Evolutionary conservation across 2,797 vertebrate species (phyloP).

Genomic region (Heliangelus exortis): DNA sequence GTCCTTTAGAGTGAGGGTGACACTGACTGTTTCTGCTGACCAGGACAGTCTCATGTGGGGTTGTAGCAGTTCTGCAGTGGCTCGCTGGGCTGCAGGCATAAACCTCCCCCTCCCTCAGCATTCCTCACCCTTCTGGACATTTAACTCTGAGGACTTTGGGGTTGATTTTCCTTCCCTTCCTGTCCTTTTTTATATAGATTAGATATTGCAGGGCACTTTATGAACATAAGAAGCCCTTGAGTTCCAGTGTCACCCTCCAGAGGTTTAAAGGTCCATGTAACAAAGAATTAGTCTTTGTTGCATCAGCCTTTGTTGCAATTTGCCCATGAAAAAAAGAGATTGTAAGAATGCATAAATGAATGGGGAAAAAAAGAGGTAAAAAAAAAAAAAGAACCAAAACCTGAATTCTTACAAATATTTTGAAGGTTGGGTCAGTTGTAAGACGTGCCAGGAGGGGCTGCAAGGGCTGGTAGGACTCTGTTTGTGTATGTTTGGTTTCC

Average conservation of each 20-base stretch:
- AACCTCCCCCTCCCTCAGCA: not conserved
- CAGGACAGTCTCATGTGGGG: accelerated
- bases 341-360: not conserved
- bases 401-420: not conserved
- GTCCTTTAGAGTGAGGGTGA: not conserved
- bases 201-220: not conserved
- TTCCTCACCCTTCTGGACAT: not conserved
- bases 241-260: not conserved
- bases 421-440: not conserved
- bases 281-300: not conserved
- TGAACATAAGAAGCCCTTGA: not conserved
- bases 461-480: not conserved
- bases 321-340: not conserved
- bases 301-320: not conserved
- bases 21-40: accelerated
- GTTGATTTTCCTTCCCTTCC: slow-evolving; percentile 8
- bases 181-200: slow-evolving; percentile 4
- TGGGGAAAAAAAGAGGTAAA: not conserved
- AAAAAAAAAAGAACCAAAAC: not conserved
- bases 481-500: not conserved
- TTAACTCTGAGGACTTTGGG: not conserved
- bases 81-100: not conserved
- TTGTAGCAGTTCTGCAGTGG: not conserved
- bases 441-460: not conserved
- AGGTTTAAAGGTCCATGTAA: not conserved